phyloP scores from a whole-genome alignment of 2,888 invertebrate species.

The Macropis europaea region DNA sequence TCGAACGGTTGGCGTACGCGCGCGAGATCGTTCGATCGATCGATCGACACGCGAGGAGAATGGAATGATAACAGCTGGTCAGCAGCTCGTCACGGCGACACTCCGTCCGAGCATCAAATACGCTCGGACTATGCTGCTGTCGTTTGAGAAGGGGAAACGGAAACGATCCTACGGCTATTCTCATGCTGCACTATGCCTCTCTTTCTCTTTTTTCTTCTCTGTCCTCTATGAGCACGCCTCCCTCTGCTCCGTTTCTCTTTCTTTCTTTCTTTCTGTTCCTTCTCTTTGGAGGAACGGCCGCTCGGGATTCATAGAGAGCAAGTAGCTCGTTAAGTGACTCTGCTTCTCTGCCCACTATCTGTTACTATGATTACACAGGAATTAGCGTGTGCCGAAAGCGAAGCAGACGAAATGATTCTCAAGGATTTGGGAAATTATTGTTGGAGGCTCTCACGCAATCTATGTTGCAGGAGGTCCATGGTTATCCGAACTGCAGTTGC shows the following conservation, averaged over 20 bases:
- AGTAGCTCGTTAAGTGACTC: background rate
- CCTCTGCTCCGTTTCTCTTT: background rate
- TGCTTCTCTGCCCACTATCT: background rate
- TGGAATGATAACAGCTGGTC: conserved; percentile 23
- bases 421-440: too few relatives aligned
- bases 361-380: too few relatives aligned
- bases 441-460: too few relatives aligned
- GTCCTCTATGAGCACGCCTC: background rate
- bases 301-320: background rate
- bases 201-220: too few relatives aligned
- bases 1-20: too few relatives aligned
- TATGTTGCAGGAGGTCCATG: too few relatives aligned
- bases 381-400: too few relatives aligned
- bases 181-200: conserved; percentile 27
- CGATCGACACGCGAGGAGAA: background rate
- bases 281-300: background rate
- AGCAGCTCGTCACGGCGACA: conserved; percentile 26
- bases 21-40: conserved; percentile 10
- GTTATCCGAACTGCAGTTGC: too few relatives aligned
- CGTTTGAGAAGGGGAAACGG: conserved; percentile 54
- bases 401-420: too few relatives aligned
- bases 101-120: conserved; percentile 38
- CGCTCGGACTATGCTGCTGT: conserved; percentile 25
- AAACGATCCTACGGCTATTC: conserved; percentile 55
- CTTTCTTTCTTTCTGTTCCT: background rate